Conservation (phyloP, 2,888 invertebrate genomes). For the Liodrosophila aerea region DNA sequence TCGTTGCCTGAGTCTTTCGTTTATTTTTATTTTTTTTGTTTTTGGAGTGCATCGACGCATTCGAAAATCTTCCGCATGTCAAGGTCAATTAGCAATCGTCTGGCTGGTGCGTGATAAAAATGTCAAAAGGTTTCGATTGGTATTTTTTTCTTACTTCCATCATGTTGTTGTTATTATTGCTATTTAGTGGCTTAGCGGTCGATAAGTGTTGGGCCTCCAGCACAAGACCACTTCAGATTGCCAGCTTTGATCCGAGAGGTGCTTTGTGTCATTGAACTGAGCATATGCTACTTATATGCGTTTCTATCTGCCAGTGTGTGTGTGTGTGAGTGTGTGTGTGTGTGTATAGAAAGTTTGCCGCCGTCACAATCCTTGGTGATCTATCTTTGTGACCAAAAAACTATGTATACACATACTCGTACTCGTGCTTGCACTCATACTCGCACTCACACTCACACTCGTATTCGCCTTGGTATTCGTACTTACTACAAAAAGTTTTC, state of each 20-base stretch:
- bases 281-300: conserved; percentile 8
- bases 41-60: conserved; percentile 60
- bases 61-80: conserved; percentile 74
- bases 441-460: conserved; percentile 4
- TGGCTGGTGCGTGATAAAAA: conserved; percentile 68
- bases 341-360: conserved; percentile 62
- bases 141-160: conserved; percentile 43
- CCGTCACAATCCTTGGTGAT: conserved; percentile 68
- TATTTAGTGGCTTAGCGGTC: conserved; percentile 62
- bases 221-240: conserved; percentile 55
- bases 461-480: conserved; percentile 8
- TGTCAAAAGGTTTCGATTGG: conserved; percentile 76
- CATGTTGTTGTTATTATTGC: conserved; percentile 58
- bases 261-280: conserved; percentile 55
- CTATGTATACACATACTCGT: conserved; percentile 26
- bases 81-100: conserved; percentile 73
- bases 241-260: conserved; percentile 26
- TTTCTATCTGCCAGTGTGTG: conserved; percentile 2
- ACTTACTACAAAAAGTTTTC: conserved; percentile 62
- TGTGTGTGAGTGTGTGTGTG: conserved; percentile 15
- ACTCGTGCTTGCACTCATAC: conserved; percentile 25
- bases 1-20: conserved; percentile 57
- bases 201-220: conserved; percentile 63
- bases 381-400: conserved; percentile 74
- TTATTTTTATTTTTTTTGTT: conserved; percentile 38